These are phyloP conservation scores for Pharmacophagus antenor DNA, from an alignment of 2,888 invertebrate species.

Conservation along the genomic window DNA sequence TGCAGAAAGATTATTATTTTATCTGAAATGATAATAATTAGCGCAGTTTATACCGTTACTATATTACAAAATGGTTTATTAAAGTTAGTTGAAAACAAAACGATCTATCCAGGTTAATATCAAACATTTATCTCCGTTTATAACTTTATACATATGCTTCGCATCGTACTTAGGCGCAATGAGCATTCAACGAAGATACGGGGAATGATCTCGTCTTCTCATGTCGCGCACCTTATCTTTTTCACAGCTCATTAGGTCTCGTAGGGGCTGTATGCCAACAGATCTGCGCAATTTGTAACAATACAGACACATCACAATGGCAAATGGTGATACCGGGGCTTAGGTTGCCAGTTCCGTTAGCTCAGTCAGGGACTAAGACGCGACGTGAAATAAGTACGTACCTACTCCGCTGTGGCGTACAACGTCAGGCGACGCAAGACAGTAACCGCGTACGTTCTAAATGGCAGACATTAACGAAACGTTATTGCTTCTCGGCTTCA, in stretches of 20 bases:
- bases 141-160: background rate
- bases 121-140: background rate
- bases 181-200: constrained; percentile 65
- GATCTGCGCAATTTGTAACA: constrained; percentile 76
- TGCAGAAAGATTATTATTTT: background rate
- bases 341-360: constrained; percentile 64
- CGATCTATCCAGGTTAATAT: background rate
- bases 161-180: constrained; percentile 46
- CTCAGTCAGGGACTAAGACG: constrained; percentile 45
- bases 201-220: constrained; percentile 67
- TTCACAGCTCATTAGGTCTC: constrained; percentile 81
- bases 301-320: constrained; percentile 67
- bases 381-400: constrained; percentile 57
- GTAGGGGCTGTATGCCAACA: constrained; percentile 62
- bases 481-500: constrained; percentile 72
- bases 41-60: background rate
- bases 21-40: background rate
- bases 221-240: constrained; percentile 77
- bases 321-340: constrained; percentile 70
- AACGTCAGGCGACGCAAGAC: constrained; percentile 61
- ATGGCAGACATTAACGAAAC: constrained; percentile 75
- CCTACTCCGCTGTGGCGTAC: constrained; percentile 52
- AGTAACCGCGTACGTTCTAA: constrained; percentile 70
- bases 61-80: background rate
- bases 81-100: background rate